Evolutionary conservation across 37 sponge, comb jelly and placozoan genomes (phyloP).

Genomic region (Cladorhizidae sp.): DNA sequence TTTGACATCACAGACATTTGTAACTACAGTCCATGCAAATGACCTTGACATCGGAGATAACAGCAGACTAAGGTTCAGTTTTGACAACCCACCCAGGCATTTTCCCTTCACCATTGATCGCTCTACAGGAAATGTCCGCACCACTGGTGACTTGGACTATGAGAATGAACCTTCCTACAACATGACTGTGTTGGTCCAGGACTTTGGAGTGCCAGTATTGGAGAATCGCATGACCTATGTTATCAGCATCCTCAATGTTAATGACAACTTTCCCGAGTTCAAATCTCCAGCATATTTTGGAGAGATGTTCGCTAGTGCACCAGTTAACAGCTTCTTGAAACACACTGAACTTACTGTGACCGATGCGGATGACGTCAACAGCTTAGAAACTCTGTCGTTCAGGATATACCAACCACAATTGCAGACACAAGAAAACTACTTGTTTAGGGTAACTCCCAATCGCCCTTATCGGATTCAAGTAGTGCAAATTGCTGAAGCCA

Average conservation of each 20-base stretch:
- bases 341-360: constrained; percentile 14
- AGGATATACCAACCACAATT: neutral
- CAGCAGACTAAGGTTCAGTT: neutral
- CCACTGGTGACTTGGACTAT: constrained; percentile 11
- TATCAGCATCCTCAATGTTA: constrained; percentile 24
- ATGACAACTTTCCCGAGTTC: constrained; percentile 44
- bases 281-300: constrained; percentile 29
- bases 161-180: constrained; percentile 1
- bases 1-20: neutral
- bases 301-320: constrained; percentile 20
- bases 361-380: constrained; percentile 33
- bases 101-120: constrained; percentile 17
- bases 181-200: constrained; percentile 1
- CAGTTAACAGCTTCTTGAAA: neutral
- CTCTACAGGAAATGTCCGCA: neutral
- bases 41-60: constrained; percentile 35
- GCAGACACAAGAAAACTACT: neutral
- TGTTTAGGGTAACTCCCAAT: neutral
- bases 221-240: neutral
- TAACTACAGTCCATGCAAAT: constrained; percentile 16
- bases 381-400: neutral
- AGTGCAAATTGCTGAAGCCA: neutral
- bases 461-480: constrained; percentile 10
- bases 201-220: neutral
- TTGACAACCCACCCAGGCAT: neutral